Base-by-base conservation (phyloP, 1,140 invertebrate genomes). In the Drosophila nannoptera region DNA sequence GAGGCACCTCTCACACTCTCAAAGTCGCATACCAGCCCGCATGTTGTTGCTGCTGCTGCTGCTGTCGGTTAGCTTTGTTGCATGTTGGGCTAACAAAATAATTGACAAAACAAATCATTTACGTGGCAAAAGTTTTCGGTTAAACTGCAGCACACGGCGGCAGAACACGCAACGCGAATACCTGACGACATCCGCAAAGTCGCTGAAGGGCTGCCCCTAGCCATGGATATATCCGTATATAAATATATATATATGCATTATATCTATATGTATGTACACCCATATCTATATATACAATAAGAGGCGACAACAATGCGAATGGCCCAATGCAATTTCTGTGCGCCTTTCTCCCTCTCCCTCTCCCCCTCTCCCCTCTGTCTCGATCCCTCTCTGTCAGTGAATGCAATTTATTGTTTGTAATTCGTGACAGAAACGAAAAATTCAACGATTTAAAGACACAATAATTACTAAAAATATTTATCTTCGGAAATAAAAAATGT, bases 51-150 rank as follows among this genome's bases (percentile, higher is more conserved):
- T 49, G 7, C 36, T 69, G 54, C 4, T 53, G 46, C 7, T 32
- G 11, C 4, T 5, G 46, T 8, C 11, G 22, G 31, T 22, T 40
- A 33, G 32, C 40, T 58, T 42, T 86, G 75, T 87, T 87, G 84
- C 77, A 81, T 81, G 77, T 70, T 70, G 53, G 45, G 77, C 84
- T 87, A 87, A 87, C 84, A 77, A 76, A 87, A 87, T 87, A 87
- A 87, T 87, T 87, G 84, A 87, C 84, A 87, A 87, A 87, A 87
- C 84, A 87, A 87, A 87, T 87, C 80, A 76, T 87, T 84, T 84
- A 83, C 77, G 75, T 81, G 77, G 81, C 82, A 70, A 86, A 84
- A 84, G 78, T 84, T 81, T 81, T 65, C 50, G 54, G 65, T 74
- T 81, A 65, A 69, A 74, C 77, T 22, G 64, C 62, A 71, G 56